Conservation (phyloP, 2,797 vertebrate genomes). For the Schizopygopsis pylzovi region DNA sequence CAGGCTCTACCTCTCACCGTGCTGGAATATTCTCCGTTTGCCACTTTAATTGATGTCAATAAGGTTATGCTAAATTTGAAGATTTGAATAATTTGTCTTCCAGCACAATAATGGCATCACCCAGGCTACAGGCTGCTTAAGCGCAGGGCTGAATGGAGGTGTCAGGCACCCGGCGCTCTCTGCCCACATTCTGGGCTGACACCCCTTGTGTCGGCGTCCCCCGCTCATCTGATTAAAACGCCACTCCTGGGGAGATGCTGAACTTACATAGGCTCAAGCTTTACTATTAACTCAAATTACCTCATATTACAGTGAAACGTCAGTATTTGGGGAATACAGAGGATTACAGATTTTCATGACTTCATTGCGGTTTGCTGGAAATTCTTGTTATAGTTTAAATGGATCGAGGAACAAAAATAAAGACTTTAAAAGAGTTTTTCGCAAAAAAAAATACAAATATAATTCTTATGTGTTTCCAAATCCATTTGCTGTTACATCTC, state of each 20-base stretch:
- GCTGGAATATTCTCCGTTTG: constrained; percentile 71
- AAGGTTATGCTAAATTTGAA: constrained; percentile 82
- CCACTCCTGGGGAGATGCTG: constrained; percentile 61
- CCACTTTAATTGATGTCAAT: constrained; percentile 83
- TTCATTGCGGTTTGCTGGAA: constrained; percentile 48
- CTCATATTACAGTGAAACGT: constrained; percentile 58
- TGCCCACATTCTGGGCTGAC: constrained; percentile 50
- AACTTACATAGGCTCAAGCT: constrained; percentile 51
- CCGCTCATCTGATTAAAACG: constrained; percentile 63
- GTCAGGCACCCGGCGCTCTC: constrained; percentile 63
- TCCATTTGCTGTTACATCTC: background rate
- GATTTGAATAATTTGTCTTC: constrained; percentile 76
- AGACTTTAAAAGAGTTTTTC: background rate
- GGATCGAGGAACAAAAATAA: background rate
- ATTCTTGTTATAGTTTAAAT: constrained; percentile 6
- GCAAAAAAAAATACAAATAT: background rate
- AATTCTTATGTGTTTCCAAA: background rate
- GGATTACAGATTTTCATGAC: constrained; percentile 57
- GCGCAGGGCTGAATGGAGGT: constrained; percentile 66
- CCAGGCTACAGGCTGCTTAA: constrained; percentile 68
- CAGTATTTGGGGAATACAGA: constrained; percentile 49
- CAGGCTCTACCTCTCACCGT: constrained; percentile 58
- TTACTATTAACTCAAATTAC: constrained; percentile 61
- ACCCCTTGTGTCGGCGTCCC: constrained; percentile 46
- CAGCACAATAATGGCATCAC: constrained; percentile 67